These are phyloP conservation scores for Conomelus anceps DNA, from an alignment of 2,888 invertebrate species.

Conservation along the genomic window DNA sequence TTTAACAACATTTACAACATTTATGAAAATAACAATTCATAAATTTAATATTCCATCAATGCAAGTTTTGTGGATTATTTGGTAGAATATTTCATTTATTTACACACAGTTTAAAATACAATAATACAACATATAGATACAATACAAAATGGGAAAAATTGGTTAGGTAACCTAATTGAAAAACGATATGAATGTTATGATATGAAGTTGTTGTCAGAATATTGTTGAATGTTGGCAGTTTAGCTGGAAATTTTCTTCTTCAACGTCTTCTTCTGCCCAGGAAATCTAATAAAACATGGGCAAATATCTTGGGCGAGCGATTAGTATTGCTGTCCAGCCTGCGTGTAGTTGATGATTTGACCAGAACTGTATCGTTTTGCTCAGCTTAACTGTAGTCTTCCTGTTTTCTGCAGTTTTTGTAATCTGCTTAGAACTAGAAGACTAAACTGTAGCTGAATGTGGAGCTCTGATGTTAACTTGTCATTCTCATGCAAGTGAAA, in stretches of 20 bases:
- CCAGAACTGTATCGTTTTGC: not conserved
- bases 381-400: not conserved
- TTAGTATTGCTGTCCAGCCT: not conserved
- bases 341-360: not conserved
- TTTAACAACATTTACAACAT: too few species aligned
- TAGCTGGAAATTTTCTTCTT: not conserved
- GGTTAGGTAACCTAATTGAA: not conserved
- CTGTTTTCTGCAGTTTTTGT: not conserved
- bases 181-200: not conserved
- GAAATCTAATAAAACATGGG: too few species aligned
- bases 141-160: not conserved
- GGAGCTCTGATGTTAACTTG: not conserved
- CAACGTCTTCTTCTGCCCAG: too few species aligned
- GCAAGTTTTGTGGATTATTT: too few species aligned
- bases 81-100: too few species aligned
- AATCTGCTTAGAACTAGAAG: not conserved
- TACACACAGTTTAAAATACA: too few species aligned
- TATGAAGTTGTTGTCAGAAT: not conserved
- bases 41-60: too few species aligned
- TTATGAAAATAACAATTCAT: too few species aligned
- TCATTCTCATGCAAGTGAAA: not conserved
- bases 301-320: too few species aligned
- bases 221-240: not conserved
- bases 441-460: not conserved
- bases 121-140: too few species aligned